Percentiles rank a stretch among this genome's conserved stretches.
Evolutionary conservation across 2,888 invertebrate species (phyloP).

Genomic region (Mesodorylaimus sp.): DNA sequence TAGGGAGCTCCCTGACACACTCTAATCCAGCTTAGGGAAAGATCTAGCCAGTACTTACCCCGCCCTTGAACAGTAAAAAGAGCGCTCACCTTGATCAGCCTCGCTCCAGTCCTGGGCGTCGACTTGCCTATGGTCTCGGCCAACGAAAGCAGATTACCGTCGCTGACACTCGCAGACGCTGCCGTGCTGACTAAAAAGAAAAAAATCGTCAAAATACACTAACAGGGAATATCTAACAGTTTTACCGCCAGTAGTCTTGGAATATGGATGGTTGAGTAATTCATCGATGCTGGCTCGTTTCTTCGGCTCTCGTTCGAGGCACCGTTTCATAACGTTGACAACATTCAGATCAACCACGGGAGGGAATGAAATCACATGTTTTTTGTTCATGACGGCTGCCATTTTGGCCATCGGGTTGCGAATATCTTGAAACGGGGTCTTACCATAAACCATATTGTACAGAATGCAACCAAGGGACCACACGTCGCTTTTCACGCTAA

Average conservation of each 20-base stretch:
- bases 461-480: constrained; percentile 95
- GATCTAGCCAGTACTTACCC: no score
- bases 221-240: no score
- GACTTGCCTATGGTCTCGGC: neutral
- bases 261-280: constrained; percentile 43
- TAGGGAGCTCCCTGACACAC: no score
- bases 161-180: neutral
- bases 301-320: constrained; percentile 53
- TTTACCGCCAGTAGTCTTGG: no score
- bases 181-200: neutral
- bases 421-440: constrained; percentile 73
- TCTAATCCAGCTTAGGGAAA: no score
- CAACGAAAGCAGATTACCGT: neutral
- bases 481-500: constrained; percentile 76
- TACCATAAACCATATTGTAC: constrained; percentile 71
- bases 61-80: no score
- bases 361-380: constrained; percentile 54
- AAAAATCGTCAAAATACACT: no score
- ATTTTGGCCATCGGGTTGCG: constrained; percentile 51
- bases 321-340: constrained; percentile 38
- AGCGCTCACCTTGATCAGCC: neutral
- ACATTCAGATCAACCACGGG: constrained; percentile 30
- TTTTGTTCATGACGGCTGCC: constrained; percentile 54
- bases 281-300: constrained; percentile 54
- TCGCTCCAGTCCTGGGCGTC: neutral